A percentile compares a stretch with the other conserved stretches of the same genome.
These are phyloP conservation scores for Conistra vaccinii DNA, from an alignment of 2,888 invertebrate genomes.

Conservation along the genomic window DNA sequence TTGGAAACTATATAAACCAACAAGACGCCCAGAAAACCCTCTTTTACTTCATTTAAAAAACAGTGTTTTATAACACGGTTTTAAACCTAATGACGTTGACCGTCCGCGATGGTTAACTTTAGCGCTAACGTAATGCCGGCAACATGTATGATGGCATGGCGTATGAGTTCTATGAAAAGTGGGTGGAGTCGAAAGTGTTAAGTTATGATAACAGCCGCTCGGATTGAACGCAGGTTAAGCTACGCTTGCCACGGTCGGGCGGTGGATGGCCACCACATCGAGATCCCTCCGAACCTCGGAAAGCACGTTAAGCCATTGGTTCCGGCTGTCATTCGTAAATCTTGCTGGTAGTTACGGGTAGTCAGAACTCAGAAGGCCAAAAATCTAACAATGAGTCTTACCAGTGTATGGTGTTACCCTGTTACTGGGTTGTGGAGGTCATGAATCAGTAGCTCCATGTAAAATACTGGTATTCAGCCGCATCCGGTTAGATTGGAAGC, in stretches of 20 bases:
- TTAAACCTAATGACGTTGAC: too few relatives aligned
- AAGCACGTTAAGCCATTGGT: not conserved
- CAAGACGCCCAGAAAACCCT: too few relatives aligned
- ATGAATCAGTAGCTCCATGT: not conserved
- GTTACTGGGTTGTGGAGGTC: not conserved
- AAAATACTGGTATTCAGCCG: not conserved
- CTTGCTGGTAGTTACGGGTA: not conserved
- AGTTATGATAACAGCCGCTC: not conserved
- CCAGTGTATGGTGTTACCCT: not conserved
- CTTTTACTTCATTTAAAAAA: too few relatives aligned
- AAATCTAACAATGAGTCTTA: not conserved
- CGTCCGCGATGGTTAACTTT: too few relatives aligned
- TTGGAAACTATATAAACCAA: too few relatives aligned
- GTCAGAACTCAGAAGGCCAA: not conserved
- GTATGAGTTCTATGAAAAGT: too few relatives aligned
- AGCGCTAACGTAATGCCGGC: too few relatives aligned
- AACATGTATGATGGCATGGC: too few relatives aligned
- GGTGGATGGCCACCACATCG: not conserved
- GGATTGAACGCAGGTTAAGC: not conserved
- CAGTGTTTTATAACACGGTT: too few relatives aligned
- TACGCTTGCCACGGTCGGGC: too few relatives aligned
- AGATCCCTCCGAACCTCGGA: not conserved
- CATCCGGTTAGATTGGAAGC: not conserved
- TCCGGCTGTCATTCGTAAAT: not conserved
- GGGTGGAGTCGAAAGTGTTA: too few relatives aligned